These are phyloP conservation scores for Hoplodrina blanda DNA, from an alignment of 2,888 invertebrate species.

Conservation along the genomic window DNA sequence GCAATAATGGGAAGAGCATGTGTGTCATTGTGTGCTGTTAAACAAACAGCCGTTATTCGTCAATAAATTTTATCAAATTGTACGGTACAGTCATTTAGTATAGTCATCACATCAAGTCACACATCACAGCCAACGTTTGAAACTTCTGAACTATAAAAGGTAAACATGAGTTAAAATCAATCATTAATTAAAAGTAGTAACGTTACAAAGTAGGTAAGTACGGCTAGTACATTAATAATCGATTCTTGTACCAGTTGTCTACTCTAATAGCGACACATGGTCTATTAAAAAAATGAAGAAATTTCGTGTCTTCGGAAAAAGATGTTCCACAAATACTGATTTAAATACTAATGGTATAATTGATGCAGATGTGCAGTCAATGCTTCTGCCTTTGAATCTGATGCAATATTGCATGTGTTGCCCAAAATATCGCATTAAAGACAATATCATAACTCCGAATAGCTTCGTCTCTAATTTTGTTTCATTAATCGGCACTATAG, in stretches of 20 bases:
- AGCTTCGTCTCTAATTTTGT: background rate
- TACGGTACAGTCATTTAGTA: background rate
- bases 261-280: background rate
- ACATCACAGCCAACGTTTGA: background rate
- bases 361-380: conserved; percentile 29
- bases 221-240: background rate
- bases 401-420: conserved; percentile 6
- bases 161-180: background rate
- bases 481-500: background rate
- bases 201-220: background rate
- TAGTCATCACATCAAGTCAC: background rate
- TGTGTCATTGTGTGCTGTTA: too few species aligned
- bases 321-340: background rate
- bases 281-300: conserved; percentile 11
- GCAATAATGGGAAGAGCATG: too few species aligned
- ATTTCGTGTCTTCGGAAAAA: background rate
- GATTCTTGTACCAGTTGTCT: background rate
- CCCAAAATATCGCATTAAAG: conserved; percentile 20
- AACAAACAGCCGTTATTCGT: too few species aligned
- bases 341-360: background rate
- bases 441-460: conserved; percentile 3
- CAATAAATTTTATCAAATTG: too few species aligned
- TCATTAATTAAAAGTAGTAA: background rate
- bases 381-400: conserved; percentile 37
- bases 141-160: background rate